Evolutionary conservation across 2,113 vertebrate genomes (phyloP).

Genomic region (Raja brachyura): DNA sequence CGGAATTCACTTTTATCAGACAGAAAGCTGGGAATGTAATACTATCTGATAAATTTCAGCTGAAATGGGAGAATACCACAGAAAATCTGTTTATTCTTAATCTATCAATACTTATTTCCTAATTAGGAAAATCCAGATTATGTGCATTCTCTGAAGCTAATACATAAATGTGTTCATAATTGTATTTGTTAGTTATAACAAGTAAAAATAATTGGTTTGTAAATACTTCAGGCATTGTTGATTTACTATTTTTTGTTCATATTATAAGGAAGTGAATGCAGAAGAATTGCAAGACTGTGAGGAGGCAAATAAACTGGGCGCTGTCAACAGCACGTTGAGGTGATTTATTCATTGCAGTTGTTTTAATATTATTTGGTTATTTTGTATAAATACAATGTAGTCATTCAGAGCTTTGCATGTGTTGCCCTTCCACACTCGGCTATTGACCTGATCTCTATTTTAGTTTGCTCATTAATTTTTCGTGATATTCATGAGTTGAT

Average conservation of each 20-base stretch:
- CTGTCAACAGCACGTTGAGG: slow-evolving; percentile 91
- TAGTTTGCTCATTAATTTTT: too few relatives aligned
- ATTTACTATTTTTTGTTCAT: slow-evolving; percentile 56
- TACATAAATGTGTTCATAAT: background rate
- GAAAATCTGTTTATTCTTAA: background rate
- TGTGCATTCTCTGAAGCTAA: background rate
- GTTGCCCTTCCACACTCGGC: too few relatives aligned
- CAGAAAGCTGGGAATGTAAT: background rate
- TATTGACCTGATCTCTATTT: too few relatives aligned
- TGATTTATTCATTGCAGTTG: slow-evolving; percentile 43
- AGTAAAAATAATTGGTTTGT: background rate
- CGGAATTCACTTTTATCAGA: background rate
- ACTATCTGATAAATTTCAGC: background rate
- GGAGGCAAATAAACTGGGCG: slow-evolving; percentile 82
- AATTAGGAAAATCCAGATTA: background rate
- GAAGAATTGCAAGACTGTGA: slow-evolving; percentile 76
- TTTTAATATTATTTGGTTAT: background rate
- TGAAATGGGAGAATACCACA: background rate
- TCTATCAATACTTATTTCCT: background rate
- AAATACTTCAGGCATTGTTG: background rate
- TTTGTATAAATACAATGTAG: too few relatives aligned
- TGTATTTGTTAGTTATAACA: background rate
- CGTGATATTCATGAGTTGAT: too few relatives aligned
- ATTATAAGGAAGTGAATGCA: slow-evolving; percentile 62
- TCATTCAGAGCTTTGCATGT: too few relatives aligned